Conservation (phyloP, 2,888 invertebrate species). For the Diloba caeruleocephala region DNA sequence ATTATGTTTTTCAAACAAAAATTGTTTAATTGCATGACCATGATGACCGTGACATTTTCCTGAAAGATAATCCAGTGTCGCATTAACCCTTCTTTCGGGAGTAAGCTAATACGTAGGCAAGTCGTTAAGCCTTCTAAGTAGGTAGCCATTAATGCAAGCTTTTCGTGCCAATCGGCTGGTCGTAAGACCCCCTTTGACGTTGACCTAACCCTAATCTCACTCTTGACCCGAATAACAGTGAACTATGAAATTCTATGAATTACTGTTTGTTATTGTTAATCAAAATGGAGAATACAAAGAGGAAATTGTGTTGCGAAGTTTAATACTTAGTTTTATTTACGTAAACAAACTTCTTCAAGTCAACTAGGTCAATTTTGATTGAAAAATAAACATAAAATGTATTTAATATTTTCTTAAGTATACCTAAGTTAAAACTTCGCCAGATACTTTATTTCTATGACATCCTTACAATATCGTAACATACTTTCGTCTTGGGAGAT, state of each 20-base stretch:
- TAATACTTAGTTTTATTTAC: conserved; percentile 9
- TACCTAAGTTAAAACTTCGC: background rate
- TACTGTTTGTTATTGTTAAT: conserved; percentile 33
- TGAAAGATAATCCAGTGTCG: no score
- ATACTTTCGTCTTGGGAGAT: no score
- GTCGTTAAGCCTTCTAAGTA: conserved; percentile 53
- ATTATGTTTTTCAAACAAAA: no score
- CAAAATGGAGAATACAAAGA: background rate
- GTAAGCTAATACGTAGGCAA: conserved; percentile 40
- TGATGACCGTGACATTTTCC: no score
- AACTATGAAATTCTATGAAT: conserved; percentile 20
- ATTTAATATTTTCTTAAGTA: no score
- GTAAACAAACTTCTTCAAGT: background rate
- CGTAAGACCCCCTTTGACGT: conserved; percentile 52
- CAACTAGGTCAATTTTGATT: background rate
- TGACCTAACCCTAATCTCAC: conserved; percentile 67
- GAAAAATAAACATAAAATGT: background rate
- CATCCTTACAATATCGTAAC: background rate
- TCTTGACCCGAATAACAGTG: conserved; percentile 61
- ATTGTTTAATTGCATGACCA: no score
- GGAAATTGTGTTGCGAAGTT: conserved; percentile 18
- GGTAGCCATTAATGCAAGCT: conserved; percentile 80
- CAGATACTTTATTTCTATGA: background rate
- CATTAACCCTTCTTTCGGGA: conserved; percentile 21
- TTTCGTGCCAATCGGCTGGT: conserved; percentile 76